Percentiles rank a stretch among this genome's conserved stretches.
Conservation (phyloP, 2,797 vertebrate species). For the Dryobates pubescens region DNA sequence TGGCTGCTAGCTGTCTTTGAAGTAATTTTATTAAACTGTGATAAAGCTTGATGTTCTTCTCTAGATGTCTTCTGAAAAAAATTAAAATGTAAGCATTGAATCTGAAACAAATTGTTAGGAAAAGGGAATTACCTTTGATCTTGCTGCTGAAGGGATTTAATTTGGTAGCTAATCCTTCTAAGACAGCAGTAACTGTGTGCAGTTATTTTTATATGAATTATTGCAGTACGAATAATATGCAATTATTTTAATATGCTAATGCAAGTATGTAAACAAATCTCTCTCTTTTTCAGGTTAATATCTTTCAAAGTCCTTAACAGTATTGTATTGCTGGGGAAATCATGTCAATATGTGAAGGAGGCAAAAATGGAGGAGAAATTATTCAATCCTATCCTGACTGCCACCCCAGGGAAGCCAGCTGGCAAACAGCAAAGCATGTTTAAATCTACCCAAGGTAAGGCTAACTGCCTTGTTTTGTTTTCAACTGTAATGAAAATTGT, state of each 20-base stretch:
- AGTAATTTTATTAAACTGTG: background rate
- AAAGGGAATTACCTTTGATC: slow-evolving; percentile 25
- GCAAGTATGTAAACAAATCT: background rate
- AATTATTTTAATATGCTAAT: background rate
- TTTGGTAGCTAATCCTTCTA: slow-evolving; percentile 11
- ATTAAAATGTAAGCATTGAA: background rate
- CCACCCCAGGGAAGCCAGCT: slow-evolving; percentile 82
- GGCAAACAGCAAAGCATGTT: slow-evolving; percentile 78
- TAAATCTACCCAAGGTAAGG: slow-evolving; percentile 78
- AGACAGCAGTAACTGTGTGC: background rate
- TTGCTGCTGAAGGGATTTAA: background rate
- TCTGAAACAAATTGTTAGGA: background rate
- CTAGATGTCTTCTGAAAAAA: background rate
- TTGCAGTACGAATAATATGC: background rate
- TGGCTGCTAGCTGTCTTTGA: background rate
- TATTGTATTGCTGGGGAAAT: slow-evolving; percentile 94
- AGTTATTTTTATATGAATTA: background rate
- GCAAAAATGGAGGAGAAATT: slow-evolving; percentile 98
- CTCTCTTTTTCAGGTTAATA: slow-evolving; percentile 81
- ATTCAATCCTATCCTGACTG: slow-evolving; percentile 77
- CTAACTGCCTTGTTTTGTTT: background rate
- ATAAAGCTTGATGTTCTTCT: background rate
- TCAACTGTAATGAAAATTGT: background rate
- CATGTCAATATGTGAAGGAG: slow-evolving; percentile 93
- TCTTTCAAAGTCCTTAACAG: slow-evolving; percentile 95